phyloP scores from a whole-genome alignment of 1,140 invertebrate genomes.

The Papilio helenus region DNA sequence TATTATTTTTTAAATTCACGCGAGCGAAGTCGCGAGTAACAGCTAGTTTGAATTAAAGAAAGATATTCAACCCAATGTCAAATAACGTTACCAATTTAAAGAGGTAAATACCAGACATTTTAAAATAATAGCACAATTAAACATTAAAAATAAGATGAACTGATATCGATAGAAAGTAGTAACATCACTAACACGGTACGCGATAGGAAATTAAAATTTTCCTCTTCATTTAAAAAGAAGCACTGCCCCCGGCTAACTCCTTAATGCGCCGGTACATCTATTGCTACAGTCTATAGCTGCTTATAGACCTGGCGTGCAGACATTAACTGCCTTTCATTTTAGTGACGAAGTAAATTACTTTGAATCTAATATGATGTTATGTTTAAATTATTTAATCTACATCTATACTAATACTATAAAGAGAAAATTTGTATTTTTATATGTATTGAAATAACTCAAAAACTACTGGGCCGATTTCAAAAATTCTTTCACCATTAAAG shows the following conservation, averaged over 20 bases:
- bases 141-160: slow-evolving; percentile 24
- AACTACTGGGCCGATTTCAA: no score
- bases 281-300: slow-evolving; percentile 56
- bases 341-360: neutral
- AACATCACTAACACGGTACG: slow-evolving; percentile 65
- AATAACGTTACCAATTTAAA: no score
- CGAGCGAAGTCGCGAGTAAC: no score
- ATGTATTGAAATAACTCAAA: no score
- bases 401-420: no score
- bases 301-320: neutral
- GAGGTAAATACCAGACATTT: slow-evolving; percentile 6
- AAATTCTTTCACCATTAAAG: no score
- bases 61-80: no score
- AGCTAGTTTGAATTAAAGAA: no score
- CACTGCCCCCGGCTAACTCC: slow-evolving; percentile 78
- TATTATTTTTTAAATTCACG: no score
- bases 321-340: neutral
- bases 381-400: neutral
- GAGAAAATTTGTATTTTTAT: no score
- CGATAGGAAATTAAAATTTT: slow-evolving; percentile 83
- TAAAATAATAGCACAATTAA: no score
- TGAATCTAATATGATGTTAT: neutral
- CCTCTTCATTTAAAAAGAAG: slow-evolving; percentile 83
- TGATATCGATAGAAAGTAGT: slow-evolving; percentile 38
- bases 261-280: slow-evolving; percentile 77